Base-by-base conservation (phyloP, 1,140 invertebrate species). In the Gryon sp. region DNA sequence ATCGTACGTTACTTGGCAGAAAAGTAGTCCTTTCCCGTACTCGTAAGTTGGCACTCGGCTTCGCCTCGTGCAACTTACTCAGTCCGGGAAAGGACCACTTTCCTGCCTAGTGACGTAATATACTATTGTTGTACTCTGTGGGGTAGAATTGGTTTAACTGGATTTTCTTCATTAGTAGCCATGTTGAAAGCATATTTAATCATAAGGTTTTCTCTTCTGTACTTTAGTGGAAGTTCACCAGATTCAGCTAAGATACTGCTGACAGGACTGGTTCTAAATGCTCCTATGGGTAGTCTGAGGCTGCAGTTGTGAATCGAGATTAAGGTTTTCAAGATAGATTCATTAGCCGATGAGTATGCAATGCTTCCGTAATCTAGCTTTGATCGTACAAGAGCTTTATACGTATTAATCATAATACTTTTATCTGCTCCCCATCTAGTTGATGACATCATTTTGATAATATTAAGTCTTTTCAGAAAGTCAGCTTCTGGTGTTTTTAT, bases 281-380 rank as follows among this genome's bases (percentile, higher is more conserved):
- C 62, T 1, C 62, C 48, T 12, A 45, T 41, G 9, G 16, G 3
- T 2, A 65, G 20, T 32, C 46, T 32, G 1, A 52, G 46, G 8
- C 41, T 11, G 7, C 19, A 6, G 15, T 65, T 65, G 1, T 52
- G 46, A 1, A 65, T 52, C 8, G 45, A 19, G 8, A 52, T 16
- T 30, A 65, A 11, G n/a, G 14, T 2, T 26, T 26, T 12, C 0
- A 16, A 12, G 5, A 32, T 9, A 11, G 28, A 9, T 6, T 32
- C n/a, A 11, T 46, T 46, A 3, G 50, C 40, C 2, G 48, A 68
- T 16, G 41, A 12, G 28, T 57, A 68, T 8, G 28, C 8, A 6
- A 57, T 68, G 8, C 16, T 45, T 4, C 53, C 45, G 18, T 70
- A 70, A 12, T 70, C 66, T 8, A 70, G 26, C 22, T 60, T 70